Conservation (phyloP, 2,888 invertebrate genomes). For the Lithophane ornitopus region DNA sequence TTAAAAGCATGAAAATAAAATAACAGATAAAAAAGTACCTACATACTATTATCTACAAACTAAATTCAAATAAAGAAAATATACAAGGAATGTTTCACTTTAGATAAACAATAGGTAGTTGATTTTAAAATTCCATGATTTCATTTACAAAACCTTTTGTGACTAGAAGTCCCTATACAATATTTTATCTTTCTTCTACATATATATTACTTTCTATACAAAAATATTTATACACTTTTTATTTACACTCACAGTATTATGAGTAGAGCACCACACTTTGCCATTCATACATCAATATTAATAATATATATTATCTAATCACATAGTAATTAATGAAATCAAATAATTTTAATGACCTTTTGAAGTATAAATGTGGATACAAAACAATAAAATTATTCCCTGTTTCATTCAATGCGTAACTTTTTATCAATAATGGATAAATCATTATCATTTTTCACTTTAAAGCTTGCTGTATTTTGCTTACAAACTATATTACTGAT, state of each 20-base stretch:
- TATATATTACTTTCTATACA: slow-evolving; percentile 54
- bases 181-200: slow-evolving; percentile 41
- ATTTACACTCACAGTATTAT: slow-evolving; percentile 47
- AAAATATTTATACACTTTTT: slow-evolving; percentile 60
- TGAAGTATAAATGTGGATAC: slow-evolving; percentile 13
- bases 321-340: slow-evolving; percentile 21
- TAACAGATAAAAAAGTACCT: slow-evolving; percentile 43
- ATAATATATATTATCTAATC: slow-evolving; percentile 36
- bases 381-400: slow-evolving; percentile 39
- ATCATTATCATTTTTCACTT: slow-evolving; percentile 22
- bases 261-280: slow-evolving; percentile 56
- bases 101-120: slow-evolving; percentile 7
- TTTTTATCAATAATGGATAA: slow-evolving; percentile 19
- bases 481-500: slow-evolving; percentile 42
- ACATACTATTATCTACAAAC: slow-evolving; percentile 29
- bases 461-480: slow-evolving; percentile 53
- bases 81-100: slow-evolving; percentile 56
- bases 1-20: slow-evolving; percentile 47
- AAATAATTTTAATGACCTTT: slow-evolving; percentile 9
- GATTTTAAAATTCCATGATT: slow-evolving; percentile 38
- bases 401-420: slow-evolving; percentile 38
- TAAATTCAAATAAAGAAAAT: slow-evolving; percentile 40
- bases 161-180: slow-evolving; percentile 61
- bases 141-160: slow-evolving; percentile 54
- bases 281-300: slow-evolving; percentile 31